A percentile compares a stretch with the other conserved stretches of the same genome.
Conservation (phyloP, 2,797 vertebrate genomes). For the Myotis findleyi region DNA sequence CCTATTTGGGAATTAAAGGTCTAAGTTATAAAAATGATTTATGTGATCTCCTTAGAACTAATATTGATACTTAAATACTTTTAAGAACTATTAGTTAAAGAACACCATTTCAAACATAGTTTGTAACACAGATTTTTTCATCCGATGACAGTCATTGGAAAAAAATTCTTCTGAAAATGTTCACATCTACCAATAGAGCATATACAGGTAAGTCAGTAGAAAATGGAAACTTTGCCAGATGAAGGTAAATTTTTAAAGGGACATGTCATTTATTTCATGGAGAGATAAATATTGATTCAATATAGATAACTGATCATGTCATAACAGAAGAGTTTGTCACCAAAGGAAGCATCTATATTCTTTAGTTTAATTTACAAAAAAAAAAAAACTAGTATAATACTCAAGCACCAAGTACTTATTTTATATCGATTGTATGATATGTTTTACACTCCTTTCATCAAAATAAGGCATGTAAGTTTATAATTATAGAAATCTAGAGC, state of each 20-base stretch:
- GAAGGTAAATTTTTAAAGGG: neutral
- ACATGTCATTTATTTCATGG: neutral
- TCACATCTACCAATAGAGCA: neutral
- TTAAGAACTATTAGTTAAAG: neutral
- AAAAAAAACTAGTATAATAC: neutral
- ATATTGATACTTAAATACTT: neutral
- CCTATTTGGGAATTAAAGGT: conserved; percentile 7
- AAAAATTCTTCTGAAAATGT: neutral
- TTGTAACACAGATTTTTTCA: neutral
- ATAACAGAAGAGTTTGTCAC: neutral
- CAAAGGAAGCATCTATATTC: neutral
- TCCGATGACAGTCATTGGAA: neutral
- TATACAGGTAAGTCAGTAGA: neutral
- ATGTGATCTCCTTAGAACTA: neutral
- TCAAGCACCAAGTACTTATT: neutral
- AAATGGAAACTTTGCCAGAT: neutral
- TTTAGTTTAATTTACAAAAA: neutral
- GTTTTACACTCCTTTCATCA: neutral
- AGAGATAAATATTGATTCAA: neutral
- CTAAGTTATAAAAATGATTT: conserved; percentile 47
- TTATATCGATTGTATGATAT: neutral
- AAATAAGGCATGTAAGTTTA: neutral
- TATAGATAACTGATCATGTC: neutral
- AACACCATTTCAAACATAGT: neutral
- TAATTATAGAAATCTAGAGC: neutral